Evolutionary conservation across 2,888 invertebrate species (phyloP), one percentile per base, ranked within the genome.

Genomic region (Xestobium rufovillosum): DNA sequence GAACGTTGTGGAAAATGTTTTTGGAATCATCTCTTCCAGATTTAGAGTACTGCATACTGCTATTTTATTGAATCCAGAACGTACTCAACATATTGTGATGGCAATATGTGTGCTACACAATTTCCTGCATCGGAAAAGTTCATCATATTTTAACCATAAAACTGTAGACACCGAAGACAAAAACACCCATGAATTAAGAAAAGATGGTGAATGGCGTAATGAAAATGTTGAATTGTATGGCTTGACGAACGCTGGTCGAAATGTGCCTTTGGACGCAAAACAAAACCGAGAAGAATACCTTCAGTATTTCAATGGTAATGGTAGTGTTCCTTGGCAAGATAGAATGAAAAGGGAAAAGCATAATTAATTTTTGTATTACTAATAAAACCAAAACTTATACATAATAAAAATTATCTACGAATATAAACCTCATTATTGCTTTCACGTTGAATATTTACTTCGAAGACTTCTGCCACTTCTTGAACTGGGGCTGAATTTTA

Each of bases 1-100:
- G 9, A 32, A 43, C 31, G 37, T 53, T 11, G n/a, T n/a, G n/a
- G 50, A 51, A 43, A 51, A 51, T 35, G 42, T 35, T 8, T 51
- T 51, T 33, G 50, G 51, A 15, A 55, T 57, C 14, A 36, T 53
- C 29, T 35, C 45, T 26, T 36, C 38, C 4, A 39, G 53, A 40
- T 57, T 57, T 45, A 26, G 50, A 33, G 41, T 56, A 28, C 28
- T 28, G 28, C 28, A 28, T 10, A 28, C 28, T 28, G 28, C 28
- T 28, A 10, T 8, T 10, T 9, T 11, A 9, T 8, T 28, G 11
- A 8, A 28, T 8, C 28, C 11, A 9, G 9, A 28, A 10, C 8
- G 10, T 9, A 11, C 28, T 10, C 8, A 28, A 10, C 10, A 28
- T 10, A 28, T 28, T 28, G 28, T 28, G 10, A 28, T 9, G 28